Percentiles rank a stretch among this genome's conserved stretches.
Evolutionary conservation across 2,113 vertebrate species (phyloP).

Genomic region (Anolis sagrei): DNA sequence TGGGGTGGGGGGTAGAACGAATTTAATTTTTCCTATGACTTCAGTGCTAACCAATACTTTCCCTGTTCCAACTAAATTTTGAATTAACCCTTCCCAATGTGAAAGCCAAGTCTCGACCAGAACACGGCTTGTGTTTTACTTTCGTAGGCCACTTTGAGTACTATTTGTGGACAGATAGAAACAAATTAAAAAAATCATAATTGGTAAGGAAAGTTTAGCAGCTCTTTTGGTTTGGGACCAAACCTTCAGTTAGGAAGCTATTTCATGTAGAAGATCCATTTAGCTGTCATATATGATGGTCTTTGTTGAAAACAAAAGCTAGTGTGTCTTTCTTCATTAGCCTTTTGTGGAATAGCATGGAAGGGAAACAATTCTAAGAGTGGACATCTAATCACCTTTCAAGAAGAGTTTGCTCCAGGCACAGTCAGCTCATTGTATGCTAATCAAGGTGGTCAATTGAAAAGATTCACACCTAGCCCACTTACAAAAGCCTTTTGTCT

Average conservation of each 20-base stretch:
- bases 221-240: no score
- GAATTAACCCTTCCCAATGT: no score
- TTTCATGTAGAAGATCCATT: background rate
- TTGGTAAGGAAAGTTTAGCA: no score
- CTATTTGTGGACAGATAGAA: background rate
- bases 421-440: no score
- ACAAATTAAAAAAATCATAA: no score
- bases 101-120: background rate
- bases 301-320: background rate
- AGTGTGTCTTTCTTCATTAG: background rate
- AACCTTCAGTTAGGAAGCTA: background rate
- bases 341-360: background rate
- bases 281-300: background rate
- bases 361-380: background rate
- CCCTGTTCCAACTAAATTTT: background rate
- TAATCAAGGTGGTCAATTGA: no score
- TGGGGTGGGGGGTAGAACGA: background rate
- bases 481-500: no score
- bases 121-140: background rate
- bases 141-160: no score
- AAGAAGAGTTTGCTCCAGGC: no score
- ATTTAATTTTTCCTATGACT: constrained; percentile 30
- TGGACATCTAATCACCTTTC: no score
- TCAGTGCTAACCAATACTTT: constrained; percentile 29
- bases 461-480: no score